phyloP scores from a whole-genome alignment of 1,140 invertebrate genomes.

The Scaptomyza hsui region DNA sequence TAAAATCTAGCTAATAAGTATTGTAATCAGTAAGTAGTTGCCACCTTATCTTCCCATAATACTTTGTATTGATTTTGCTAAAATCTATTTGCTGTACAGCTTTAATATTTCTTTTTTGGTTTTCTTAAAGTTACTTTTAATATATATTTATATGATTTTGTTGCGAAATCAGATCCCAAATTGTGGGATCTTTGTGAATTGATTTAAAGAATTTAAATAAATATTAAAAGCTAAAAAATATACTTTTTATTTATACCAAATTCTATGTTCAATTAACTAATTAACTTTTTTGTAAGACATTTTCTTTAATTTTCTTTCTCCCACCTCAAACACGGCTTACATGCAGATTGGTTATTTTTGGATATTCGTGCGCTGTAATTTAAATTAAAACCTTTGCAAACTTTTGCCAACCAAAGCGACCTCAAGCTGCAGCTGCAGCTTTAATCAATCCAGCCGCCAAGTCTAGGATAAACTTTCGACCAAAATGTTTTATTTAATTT shows the following conservation, averaged over 20 bases:
- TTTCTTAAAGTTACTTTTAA: not conserved
- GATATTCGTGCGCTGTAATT: constrained; percentile 15
- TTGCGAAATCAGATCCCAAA: not conserved
- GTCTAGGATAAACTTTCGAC: constrained; percentile 71
- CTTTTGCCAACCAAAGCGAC: constrained; percentile 25
- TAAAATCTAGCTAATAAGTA: constrained; percentile 1
- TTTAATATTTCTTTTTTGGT: not conserved
- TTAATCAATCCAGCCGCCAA: constrained; percentile 18
- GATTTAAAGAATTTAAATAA: too few relatives aligned
- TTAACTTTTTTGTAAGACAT: not conserved
- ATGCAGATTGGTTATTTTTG: constrained; percentile 8
- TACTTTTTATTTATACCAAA: not conserved
- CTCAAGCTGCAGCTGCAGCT: constrained; percentile 26
- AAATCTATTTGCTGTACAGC: not conserved
- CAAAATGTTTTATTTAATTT: constrained; percentile 78
- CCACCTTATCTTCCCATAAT: constrained; percentile 15
- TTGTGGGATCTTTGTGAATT: not conserved
- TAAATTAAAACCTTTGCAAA: constrained; percentile 21
- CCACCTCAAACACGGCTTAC: not conserved
- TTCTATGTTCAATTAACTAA: not conserved
- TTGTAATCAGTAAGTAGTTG: not conserved
- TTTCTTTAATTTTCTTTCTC: not conserved
- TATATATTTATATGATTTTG: not conserved
- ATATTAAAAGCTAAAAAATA: too few relatives aligned
- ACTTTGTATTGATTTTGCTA: constrained; percentile 21